Conservation (phyloP, 2,797 vertebrate species). For the Bradypus variegatus region DNA sequence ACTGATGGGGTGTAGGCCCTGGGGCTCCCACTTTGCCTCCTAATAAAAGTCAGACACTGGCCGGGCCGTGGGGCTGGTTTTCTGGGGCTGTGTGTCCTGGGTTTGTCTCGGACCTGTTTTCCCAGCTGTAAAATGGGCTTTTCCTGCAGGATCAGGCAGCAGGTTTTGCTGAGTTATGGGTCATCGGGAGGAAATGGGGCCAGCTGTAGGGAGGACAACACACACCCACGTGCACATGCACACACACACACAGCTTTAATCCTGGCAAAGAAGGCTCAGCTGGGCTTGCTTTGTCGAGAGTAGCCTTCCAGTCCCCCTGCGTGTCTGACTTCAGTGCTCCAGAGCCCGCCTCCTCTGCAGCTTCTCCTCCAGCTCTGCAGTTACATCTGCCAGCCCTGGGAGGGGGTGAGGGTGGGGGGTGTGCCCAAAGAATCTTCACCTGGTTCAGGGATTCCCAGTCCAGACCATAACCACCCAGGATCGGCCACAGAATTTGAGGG, state of each 20-base stretch:
- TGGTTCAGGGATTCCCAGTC: not conserved
- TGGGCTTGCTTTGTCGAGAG: accelerated
- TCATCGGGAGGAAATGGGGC: not conserved
- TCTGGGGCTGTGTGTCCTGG: not conserved
- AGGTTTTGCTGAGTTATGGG: not conserved
- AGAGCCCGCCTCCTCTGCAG: slow-evolving; percentile 44
- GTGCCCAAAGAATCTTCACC: not conserved
- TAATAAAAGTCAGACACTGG: slow-evolving; percentile 65
- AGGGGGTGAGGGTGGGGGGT: not conserved
- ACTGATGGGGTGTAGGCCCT: not conserved
- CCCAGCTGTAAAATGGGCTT: not conserved
- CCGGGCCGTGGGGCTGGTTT: not conserved
- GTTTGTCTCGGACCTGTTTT: not conserved
- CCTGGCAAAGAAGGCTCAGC: not conserved
- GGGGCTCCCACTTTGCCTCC: not conserved
- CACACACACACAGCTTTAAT: slow-evolving; percentile 24
- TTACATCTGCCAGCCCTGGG: slow-evolving; percentile 20
- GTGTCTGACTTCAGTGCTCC: not conserved
- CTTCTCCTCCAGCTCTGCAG: slow-evolving; percentile 59
- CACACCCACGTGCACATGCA: no score
- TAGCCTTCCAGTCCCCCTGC: accelerated
- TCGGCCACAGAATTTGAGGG: not conserved
- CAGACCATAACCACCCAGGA: not conserved
- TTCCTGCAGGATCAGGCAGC: not conserved
- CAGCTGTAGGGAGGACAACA: not conserved